Percentiles rank a stretch among this genome's conserved stretches.
phyloP scores from a whole-genome alignment of 1,140 invertebrate species.

The Drosophila serrata region DNA sequence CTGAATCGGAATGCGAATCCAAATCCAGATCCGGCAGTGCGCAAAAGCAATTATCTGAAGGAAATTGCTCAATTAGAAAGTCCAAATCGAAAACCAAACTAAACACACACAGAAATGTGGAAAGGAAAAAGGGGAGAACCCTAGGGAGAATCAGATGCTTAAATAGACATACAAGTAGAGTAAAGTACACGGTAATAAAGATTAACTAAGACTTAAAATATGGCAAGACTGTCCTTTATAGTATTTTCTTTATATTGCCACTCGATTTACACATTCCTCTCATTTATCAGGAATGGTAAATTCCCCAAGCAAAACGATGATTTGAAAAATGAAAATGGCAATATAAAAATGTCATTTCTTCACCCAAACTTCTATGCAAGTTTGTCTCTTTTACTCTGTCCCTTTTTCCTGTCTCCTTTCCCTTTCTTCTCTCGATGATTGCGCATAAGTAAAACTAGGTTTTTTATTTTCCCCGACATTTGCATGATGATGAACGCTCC shows the following conservation, averaged over 20 bases:
- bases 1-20: conserved; percentile 23
- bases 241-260: neutral
- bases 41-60: conserved; percentile 73
- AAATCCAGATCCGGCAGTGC: conserved; percentile 21
- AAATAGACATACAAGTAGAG: neutral
- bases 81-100: conserved; percentile 67
- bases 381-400: neutral
- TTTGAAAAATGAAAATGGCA: conserved; percentile 3
- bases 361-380: neutral
- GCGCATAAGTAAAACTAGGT: conserved; percentile 35
- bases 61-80: conserved; percentile 75
- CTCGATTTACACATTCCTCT: neutral
- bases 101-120: conserved; percentile 15
- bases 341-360: conserved; percentile 13
- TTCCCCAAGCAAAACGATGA: neutral
- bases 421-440: conserved; percentile 9
- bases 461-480: conserved; percentile 21
- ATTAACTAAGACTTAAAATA: no score
- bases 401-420: neutral
- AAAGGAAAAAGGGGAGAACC: neutral
- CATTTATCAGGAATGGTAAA: neutral
- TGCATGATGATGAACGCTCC: conserved; percentile 36
- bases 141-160: neutral
- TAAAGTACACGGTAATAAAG: no score
- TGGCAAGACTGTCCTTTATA: neutral